Evolutionary conservation across 2,113 vertebrate genomes (phyloP).

Genomic region (Myrmecobius fasciatus): DNA sequence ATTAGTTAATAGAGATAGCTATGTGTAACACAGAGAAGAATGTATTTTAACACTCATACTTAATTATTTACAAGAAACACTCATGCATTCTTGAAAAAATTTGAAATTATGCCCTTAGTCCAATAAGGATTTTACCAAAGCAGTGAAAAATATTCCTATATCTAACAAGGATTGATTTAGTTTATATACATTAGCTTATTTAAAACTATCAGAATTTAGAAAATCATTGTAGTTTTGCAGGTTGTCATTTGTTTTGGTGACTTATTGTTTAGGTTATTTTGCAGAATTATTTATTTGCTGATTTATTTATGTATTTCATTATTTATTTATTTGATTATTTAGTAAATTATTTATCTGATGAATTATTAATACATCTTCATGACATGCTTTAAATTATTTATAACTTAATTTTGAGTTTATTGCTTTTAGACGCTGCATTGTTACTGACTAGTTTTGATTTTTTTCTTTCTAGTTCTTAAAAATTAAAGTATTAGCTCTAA

Average conservation of each 20-base stretch:
- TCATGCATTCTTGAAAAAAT: slow-evolving; percentile 83
- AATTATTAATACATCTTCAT: slow-evolving; percentile 99
- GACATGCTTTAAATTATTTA: slow-evolving; percentile 99
- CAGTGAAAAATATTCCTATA: slow-evolving; percentile 84
- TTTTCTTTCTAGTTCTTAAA: slow-evolving; percentile 91
- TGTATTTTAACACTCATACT: slow-evolving; percentile 80
- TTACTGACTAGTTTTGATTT: slow-evolving; percentile 94
- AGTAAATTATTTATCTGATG: slow-evolving; percentile 99
- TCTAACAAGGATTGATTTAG: slow-evolving; percentile 84
- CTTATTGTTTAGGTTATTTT: slow-evolving; percentile 91
- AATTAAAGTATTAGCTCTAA: slow-evolving; percentile 94
- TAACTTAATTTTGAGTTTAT: slow-evolving; percentile 99
- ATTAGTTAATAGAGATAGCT: slow-evolving; percentile 77
- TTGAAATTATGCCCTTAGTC: slow-evolving; percentile 82
- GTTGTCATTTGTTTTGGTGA: slow-evolving; percentile 89
- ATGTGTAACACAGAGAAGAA: slow-evolving; percentile 77
- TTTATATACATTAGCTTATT: slow-evolving; percentile 88
- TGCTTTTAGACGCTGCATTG: slow-evolving; percentile 97
- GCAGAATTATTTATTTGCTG: slow-evolving; percentile 95
- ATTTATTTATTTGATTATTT: slow-evolving; percentile 99
- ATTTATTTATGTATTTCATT: slow-evolving; percentile 98
- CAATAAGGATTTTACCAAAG: slow-evolving; percentile 83
- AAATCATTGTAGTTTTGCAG: slow-evolving; percentile 85
- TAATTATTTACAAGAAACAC: slow-evolving; percentile 85
- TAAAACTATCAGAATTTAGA: slow-evolving; percentile 87